phyloP scores from a whole-genome alignment of 2,888 invertebrate genomes.

The Cetonia aurata region DNA sequence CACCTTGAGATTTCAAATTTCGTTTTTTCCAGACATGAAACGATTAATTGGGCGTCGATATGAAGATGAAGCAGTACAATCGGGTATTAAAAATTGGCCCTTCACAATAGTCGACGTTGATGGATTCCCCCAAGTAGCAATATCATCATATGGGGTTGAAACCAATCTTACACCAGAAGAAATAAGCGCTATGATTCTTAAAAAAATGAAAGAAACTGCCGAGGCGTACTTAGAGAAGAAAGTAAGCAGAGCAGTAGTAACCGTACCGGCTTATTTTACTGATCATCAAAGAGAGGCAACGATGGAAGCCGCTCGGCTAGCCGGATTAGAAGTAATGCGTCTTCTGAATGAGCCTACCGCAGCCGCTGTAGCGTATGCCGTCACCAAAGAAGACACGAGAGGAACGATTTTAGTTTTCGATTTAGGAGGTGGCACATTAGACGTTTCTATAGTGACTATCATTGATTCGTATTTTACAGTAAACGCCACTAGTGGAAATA shows the following conservation, averaged over 20 bases:
- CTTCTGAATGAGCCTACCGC: conserved; percentile 55
- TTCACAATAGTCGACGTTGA: conserved; percentile 50
- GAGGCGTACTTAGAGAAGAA: conserved; percentile 46
- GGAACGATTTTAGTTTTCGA: conserved; percentile 53
- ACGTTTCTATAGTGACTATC: conserved; percentile 52
- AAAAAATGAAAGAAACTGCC: conserved; percentile 48
- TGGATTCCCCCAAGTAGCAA: conserved; percentile 49
- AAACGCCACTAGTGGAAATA: conserved; percentile 53
- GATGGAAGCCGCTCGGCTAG: conserved; percentile 52
- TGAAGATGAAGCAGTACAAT: conserved; percentile 51
- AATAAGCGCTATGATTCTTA: conserved; percentile 51
- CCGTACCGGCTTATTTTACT: conserved; percentile 57
- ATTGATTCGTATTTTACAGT: conserved; percentile 48
- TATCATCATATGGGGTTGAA: conserved; percentile 39
- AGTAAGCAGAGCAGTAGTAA: conserved; percentile 54
- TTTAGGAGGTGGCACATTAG: conserved; percentile 56
- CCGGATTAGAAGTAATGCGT: conserved; percentile 51
- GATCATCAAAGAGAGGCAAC: conserved; percentile 54
- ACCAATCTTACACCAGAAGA: conserved; percentile 50
- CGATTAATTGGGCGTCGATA: conserved; percentile 54
- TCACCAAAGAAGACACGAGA: conserved; percentile 45
- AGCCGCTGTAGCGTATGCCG: conserved; percentile 52
- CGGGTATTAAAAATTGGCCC: conserved; percentile 50
- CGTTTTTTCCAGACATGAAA: conserved; percentile 53
- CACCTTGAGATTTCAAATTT: conserved; percentile 49